Base-by-base conservation (phyloP, 2,888 invertebrate species). In the Pardosa pseudoannulata region DNA sequence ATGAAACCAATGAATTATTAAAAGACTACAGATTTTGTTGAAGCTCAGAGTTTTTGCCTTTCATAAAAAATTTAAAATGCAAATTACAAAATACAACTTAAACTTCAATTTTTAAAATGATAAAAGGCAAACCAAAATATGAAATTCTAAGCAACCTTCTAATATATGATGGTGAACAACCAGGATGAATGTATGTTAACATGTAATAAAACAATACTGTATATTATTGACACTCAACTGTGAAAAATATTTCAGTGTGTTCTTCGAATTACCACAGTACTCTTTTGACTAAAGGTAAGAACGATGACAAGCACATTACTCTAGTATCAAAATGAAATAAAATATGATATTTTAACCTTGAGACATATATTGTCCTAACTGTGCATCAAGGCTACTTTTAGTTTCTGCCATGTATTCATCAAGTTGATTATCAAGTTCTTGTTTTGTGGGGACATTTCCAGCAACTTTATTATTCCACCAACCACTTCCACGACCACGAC, bases 341-440 rank as follows among this genome's bases (percentile, higher is more conserved):
- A 16, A 3, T 56, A 16, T 56, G 23, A 56, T 5, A 56, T 1
- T 5, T 64, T 31, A 64, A 46, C 93, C 93, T 76, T 91, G 90
- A n/a, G 91, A 91, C 93, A 93, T 94, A 90, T 94, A 94, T 0
- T 91, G 90, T 62, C 94, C 94, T 0, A 94, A 90, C 87, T 94
- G 93, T n/a, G 91, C 91, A 90, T 94, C 94, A 0, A 94, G 91
- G 0, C 92, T 92, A 0, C 92, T 91, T 90, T 94, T 94, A 29
- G 94, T 94, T 89, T 93, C 93, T 2, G 94, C 93, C 95, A 95
- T 95, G 91, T 95, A 95, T 80, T 93, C 93, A 89, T 95, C 95
- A 39, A 95, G 91, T 90, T 95, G 94, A n/a, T 93, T 93, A 89
- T 95, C 95, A 76, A 95, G 91, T 90, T 94, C 93, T 89, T 95